Evolutionary conservation across 2,797 vertebrate species (phyloP), one percentile per base, ranked within the genome.

Genomic region (Enteromius treurensis): DNA sequence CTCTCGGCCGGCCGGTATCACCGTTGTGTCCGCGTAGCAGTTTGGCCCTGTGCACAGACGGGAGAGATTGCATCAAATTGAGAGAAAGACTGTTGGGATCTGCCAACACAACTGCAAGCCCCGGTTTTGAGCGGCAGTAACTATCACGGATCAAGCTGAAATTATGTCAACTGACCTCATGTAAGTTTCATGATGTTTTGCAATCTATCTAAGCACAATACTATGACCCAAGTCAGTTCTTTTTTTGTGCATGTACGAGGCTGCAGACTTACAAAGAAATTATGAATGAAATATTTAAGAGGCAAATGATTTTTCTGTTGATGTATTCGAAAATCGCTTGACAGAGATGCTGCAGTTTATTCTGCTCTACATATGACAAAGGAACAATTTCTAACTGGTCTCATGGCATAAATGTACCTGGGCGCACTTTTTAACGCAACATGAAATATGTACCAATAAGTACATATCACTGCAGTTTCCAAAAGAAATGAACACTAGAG

Each of bases 1-100:
- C 89, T 99, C 98, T 77, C 98, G 95, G 79, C 98, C 98, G 0
- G 98, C 98, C 53, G 98, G 98, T 87, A 99, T 99, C 83, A 99
- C 97, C 1, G 94, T 91, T 0, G 96, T 97, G 92, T 99, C 97
- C 5, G 97, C 98, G 85, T 98, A 99, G 93, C 98, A 99, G 92
- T 99, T 99, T 0, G 98, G 98, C 78, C 98, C 98, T 99, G 90
- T 68, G 90, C 32, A 83, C 67, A 60, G 77, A 85, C 8, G 49
- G 75, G 64, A 34, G 83, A 34, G 37, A 3, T 64, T 60, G 34
- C 19, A 19, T 81, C 40, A 86, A 78, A 23, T 34, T 42, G 40
- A 47, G 26, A 79, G 23, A 84, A 32, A 78, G 77, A 42, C 42
- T 34, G 42, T 53, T 34, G 11, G 47, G 55, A 26, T 37, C 53